A percentile compares a stretch with the other conserved stretches of the same genome.
phyloP scores from a whole-genome alignment of 2,888 invertebrate genomes.

The Molanna angustata region DNA sequence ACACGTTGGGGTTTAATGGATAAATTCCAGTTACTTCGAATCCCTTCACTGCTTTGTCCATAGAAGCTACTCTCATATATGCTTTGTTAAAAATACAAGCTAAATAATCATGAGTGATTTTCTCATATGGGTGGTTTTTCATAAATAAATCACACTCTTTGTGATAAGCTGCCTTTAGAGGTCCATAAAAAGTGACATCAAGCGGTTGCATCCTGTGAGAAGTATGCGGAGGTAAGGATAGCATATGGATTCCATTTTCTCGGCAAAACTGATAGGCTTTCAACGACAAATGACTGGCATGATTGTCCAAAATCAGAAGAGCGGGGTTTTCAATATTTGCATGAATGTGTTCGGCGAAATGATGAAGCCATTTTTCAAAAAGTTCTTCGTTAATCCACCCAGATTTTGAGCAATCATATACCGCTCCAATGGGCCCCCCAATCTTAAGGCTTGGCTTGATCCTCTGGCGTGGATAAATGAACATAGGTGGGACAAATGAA shows the following conservation, averaged over 20 bases:
- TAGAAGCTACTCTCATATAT: slow-evolving; percentile 34
- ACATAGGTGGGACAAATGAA: slow-evolving; percentile 44
- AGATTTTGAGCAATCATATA: slow-evolving; percentile 35
- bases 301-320: slow-evolving; percentile 37
- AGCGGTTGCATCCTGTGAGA: slow-evolving; percentile 35
- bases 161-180: slow-evolving; percentile 31
- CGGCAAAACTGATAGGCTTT: slow-evolving; percentile 33
- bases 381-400: slow-evolving; percentile 14
- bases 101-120: slow-evolving; percentile 37
- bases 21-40: slow-evolving; percentile 38
- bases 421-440: slow-evolving; percentile 41
- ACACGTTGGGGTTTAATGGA: no score
- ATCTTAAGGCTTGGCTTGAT: slow-evolving; percentile 40
- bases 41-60: slow-evolving; percentile 38
- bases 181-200: slow-evolving; percentile 25
- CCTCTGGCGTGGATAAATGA: slow-evolving; percentile 43
- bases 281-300: slow-evolving; percentile 36
- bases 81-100: slow-evolving; percentile 34
- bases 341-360: slow-evolving; percentile 26
- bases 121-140: slow-evolving; percentile 34
- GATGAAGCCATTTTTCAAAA: slow-evolving; percentile 6
- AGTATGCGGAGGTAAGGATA: slow-evolving; percentile 35
- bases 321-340: slow-evolving; percentile 34
- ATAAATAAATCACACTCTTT: slow-evolving; percentile 37
- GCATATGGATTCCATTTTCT: slow-evolving; percentile 30